Base-by-base conservation (phyloP, 2,888 invertebrate genomes). In the Oscheius onirici region DNA sequence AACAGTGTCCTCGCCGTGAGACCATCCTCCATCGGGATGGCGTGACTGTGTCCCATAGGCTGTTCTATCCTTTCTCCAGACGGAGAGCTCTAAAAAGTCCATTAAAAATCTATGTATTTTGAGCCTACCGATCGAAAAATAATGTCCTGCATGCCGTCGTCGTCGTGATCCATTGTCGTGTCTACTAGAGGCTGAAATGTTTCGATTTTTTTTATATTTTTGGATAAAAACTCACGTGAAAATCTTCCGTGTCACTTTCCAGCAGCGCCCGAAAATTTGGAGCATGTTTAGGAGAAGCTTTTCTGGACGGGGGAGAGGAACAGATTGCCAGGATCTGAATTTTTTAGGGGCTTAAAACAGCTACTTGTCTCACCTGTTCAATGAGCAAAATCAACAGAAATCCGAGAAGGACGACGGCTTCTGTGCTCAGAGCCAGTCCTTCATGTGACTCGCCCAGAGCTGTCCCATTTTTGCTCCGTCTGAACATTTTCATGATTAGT, bases 1-100 rank as follows among this genome's bases (percentile, higher is more conserved):
- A 91, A 82, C 40, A 90, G n/a, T 17, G 71, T 71, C 24, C 71
- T 28, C 20, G 72, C 60, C 0, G 72, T 51, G 11, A 72, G 24
- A 3, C 72, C 67, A 44, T 72, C 72, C 34, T 58, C 67, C 34
- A 60, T 41, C 10, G 44, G 65, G 15, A 71, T 17, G 1, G 66
- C 34, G 34, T 71, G 71, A 46, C 57, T 57, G 43, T 71, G 71
- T 24, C 71, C 71, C 15, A 28, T 15, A 15, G 24, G 22, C 41
- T 6, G 41, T 17, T 66, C 71, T 15, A n/a, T 22, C 28, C 51
- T 24, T n/a, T 65, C 57, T 17, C 40, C 17, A 28, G 11, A 22
- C 0, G 71, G 71, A 11, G 71, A 71, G 43, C 58, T 66, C 65
- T 70, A 44, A 20, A 70, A 49, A 3, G 3, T 34, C 8, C 8